A percentile compares a stretch with the other conserved stretches of the same genome.
phyloP scores from a whole-genome alignment of 2,797 vertebrate genomes.

The Dipus sagitta region DNA sequence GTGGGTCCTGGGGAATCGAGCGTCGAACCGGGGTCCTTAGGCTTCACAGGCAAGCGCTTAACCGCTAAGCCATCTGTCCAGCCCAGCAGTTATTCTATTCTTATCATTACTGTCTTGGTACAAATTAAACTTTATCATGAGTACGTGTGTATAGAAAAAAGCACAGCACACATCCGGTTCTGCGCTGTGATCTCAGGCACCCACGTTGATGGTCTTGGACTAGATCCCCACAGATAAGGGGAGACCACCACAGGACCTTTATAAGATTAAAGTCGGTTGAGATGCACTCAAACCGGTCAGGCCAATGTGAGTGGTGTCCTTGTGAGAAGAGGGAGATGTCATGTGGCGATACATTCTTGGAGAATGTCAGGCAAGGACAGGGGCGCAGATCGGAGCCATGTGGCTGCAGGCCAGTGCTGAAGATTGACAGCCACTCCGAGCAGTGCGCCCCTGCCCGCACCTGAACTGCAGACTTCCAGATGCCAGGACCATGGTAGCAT shows the following conservation, averaged over 20 bases:
- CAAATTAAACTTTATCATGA: not conserved
- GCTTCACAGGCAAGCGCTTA: too few species aligned
- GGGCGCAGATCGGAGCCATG: too few species aligned
- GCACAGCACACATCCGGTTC: not conserved
- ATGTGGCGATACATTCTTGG: not conserved
- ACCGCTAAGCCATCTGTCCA: too few species aligned
- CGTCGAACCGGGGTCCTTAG: too few species aligned
- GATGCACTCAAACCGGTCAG: not conserved
- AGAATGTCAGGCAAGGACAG: not conserved
- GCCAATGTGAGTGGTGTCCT: not conserved
- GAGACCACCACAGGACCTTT: not conserved
- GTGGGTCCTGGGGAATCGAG: too few species aligned
- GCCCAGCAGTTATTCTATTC: not conserved
- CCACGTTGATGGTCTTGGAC: not conserved
- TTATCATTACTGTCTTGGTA: not conserved
- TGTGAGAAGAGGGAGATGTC: not conserved
- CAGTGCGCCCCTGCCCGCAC: not conserved
- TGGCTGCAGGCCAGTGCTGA: not conserved
- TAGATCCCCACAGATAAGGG: not conserved
- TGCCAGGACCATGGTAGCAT: not conserved
- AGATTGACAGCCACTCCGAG: not conserved
- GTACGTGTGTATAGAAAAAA: not conserved
- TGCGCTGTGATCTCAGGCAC: not conserved
- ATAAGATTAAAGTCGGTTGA: not conserved
- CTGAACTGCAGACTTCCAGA: not conserved